A percentile compares a stretch with the other conserved stretches of the same genome.
Conservation (phyloP, 2,888 invertebrate species). For the Homarus gammarus region DNA sequence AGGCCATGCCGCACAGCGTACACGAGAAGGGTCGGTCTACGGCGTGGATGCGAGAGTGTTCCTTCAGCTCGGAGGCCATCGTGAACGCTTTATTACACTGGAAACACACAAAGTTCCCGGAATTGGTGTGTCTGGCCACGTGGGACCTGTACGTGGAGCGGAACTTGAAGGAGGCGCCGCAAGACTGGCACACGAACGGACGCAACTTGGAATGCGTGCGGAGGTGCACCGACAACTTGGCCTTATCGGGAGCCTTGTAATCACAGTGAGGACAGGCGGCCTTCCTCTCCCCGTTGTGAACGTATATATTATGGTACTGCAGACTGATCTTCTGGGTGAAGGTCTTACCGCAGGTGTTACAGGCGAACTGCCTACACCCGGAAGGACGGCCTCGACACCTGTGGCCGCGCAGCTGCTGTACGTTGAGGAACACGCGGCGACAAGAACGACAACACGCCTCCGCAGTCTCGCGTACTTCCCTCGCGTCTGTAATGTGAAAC, state of each 20-base stretch:
- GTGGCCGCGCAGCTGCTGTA: slow-evolving; percentile 21
- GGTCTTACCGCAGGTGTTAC: slow-evolving; percentile 52
- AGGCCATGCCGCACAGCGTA: slow-evolving; percentile 54
- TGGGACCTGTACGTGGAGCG: slow-evolving; percentile 67
- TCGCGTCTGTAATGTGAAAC: slow-evolving; percentile 40
- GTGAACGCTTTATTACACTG: slow-evolving; percentile 67
- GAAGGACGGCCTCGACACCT: slow-evolving; percentile 24
- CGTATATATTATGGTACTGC: slow-evolving; percentile 62
- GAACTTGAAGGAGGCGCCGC: slow-evolving; percentile 65
- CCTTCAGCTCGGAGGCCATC: slow-evolving; percentile 60
- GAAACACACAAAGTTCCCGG: slow-evolving; percentile 64
- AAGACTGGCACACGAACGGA: slow-evolving; percentile 60
- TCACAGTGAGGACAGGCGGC: slow-evolving; percentile 63
- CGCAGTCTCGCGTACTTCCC: not conserved
- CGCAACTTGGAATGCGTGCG: slow-evolving; percentile 67
- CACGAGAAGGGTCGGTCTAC: slow-evolving; percentile 51
- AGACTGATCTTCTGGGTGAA: slow-evolving; percentile 66
- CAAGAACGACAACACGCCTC: slow-evolving; percentile 50
- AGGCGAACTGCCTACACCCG: slow-evolving; percentile 17
- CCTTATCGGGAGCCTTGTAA: slow-evolving; percentile 60
- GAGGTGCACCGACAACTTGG: slow-evolving; percentile 66
- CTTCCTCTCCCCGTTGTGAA: slow-evolving; percentile 58
- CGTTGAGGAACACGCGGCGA: slow-evolving; percentile 77
- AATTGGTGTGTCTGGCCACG: slow-evolving; percentile 69
- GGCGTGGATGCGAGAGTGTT: slow-evolving; percentile 64